Percentiles rank a stretch among this genome's conserved stretches.
Conservation (phyloP, 2,113 vertebrate genomes). For the Edolisoma coerulescens region DNA sequence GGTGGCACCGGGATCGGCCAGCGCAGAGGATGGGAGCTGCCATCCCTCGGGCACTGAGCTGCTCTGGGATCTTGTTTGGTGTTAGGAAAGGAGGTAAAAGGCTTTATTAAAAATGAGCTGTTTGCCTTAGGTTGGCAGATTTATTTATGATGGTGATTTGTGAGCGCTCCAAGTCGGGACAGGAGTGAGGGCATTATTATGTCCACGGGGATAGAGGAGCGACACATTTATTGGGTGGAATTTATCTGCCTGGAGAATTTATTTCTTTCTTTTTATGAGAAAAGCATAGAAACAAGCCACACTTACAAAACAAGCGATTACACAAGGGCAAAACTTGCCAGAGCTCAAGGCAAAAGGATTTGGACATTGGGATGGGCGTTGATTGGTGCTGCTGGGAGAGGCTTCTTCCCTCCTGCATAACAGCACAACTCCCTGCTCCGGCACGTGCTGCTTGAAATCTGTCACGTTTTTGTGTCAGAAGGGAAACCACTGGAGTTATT, state of each 20-base stretch:
- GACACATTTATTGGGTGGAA: conserved; percentile 27
- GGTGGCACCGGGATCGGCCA: rapidly evolving
- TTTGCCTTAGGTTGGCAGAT: neutral
- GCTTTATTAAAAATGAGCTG: neutral
- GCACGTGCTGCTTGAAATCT: neutral
- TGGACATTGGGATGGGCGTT: rapidly evolving
- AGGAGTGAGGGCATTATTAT: conserved; percentile 23
- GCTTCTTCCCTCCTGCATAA: neutral
- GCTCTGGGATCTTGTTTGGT: neutral
- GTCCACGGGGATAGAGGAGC: neutral
- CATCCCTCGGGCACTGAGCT: neutral
- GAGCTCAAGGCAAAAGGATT: neutral
- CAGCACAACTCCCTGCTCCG: neutral
- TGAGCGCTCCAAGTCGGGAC: neutral
- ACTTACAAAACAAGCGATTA: neutral
- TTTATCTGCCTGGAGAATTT: neutral
- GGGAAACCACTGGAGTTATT: neutral
- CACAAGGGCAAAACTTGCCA: neutral
- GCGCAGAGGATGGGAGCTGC: neutral
- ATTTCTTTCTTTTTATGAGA: neutral
- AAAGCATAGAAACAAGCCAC: neutral
- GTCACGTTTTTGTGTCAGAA: neutral
- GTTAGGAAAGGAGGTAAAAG: conserved; percentile 46
- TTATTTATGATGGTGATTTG: neutral
- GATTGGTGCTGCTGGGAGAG: neutral